phyloP scores from a whole-genome alignment of 2,797 vertebrate species.

The Hirundo rustica region DNA sequence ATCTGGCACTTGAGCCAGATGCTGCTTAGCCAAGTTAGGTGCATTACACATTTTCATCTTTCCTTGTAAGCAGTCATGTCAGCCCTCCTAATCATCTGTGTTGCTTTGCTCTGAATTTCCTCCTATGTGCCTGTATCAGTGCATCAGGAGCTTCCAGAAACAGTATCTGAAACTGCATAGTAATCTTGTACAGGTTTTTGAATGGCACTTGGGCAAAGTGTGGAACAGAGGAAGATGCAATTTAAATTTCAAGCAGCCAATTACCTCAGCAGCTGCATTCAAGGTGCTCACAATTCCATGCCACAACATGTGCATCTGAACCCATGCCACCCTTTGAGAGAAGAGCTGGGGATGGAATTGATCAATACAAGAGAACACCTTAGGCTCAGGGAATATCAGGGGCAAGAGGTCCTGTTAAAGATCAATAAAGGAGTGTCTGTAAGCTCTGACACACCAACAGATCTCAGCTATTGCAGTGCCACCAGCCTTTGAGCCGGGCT shows the following conservation, averaged over 20 bases:
- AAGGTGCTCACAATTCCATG: not conserved
- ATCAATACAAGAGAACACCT: not conserved
- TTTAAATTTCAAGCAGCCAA: not conserved
- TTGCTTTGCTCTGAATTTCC: not conserved
- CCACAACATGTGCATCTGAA: not conserved
- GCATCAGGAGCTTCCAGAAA: not conserved
- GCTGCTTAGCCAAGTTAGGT: not conserved
- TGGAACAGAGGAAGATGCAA: not conserved
- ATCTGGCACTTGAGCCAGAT: not conserved
- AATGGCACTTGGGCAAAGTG: not conserved
- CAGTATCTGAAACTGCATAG: not conserved
- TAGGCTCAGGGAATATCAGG: not conserved
- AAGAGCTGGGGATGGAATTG: not conserved
- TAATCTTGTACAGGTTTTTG: not conserved
- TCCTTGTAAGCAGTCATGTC: not conserved
- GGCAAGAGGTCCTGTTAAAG: not conserved
- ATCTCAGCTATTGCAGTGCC: not conserved
- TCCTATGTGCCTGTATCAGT: rapidly evolving
- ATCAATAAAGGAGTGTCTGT: not conserved
- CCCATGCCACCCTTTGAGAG: not conserved
- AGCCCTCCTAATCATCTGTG: not conserved
- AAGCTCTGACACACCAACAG: not conserved
- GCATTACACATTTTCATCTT: not conserved
- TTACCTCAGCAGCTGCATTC: not conserved
- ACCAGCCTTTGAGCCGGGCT: not conserved